phyloP scores from a whole-genome alignment of 2,113 vertebrate genomes.

The Pogona vitticeps region DNA sequence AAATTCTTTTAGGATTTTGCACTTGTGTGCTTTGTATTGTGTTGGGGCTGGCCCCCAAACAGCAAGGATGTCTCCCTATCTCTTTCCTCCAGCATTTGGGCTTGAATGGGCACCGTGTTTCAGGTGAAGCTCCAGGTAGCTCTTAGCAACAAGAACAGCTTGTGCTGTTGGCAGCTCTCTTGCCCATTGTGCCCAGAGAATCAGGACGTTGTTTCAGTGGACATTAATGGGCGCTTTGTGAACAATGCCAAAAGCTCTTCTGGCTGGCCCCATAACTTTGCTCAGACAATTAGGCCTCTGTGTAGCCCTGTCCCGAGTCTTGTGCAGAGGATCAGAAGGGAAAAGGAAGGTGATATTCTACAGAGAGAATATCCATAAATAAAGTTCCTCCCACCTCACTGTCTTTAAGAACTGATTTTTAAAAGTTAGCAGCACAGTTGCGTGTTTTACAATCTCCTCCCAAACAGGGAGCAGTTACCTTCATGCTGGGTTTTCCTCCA shows the following conservation, averaged over 20 bases:
- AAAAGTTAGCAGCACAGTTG: not conserved
- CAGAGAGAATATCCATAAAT: not conserved
- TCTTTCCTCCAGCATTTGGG: not conserved
- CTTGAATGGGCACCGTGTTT: not conserved
- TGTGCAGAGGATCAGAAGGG: not conserved
- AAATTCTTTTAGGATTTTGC: too few relatives aligned
- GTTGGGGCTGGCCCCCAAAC: too few relatives aligned
- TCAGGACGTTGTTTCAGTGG: slow-evolving; percentile 29
- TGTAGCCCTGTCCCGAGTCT: not conserved
- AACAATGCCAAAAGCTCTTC: slow-evolving; percentile 5
- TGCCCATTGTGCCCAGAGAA: slow-evolving; percentile 24
- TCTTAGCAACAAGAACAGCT: not conserved
- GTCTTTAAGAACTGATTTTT: not conserved
- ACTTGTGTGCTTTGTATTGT: not conserved
- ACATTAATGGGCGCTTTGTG: slow-evolving; percentile 26
- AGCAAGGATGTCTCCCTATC: too few relatives aligned
- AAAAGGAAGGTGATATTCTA: not conserved
- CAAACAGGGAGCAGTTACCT: not conserved
- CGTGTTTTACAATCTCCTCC: too few relatives aligned
- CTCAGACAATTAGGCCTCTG: slow-evolving; percentile 13
- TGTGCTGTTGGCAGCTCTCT: slow-evolving; percentile 7
- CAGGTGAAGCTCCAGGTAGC: not conserved
- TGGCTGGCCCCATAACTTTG: not conserved
- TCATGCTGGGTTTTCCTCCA: not conserved
- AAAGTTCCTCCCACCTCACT: too few relatives aligned